Evolutionary conservation across 2,888 invertebrate genomes (phyloP), one percentile per base, ranked within the genome.

Genomic region (Amiota communis): DNA sequence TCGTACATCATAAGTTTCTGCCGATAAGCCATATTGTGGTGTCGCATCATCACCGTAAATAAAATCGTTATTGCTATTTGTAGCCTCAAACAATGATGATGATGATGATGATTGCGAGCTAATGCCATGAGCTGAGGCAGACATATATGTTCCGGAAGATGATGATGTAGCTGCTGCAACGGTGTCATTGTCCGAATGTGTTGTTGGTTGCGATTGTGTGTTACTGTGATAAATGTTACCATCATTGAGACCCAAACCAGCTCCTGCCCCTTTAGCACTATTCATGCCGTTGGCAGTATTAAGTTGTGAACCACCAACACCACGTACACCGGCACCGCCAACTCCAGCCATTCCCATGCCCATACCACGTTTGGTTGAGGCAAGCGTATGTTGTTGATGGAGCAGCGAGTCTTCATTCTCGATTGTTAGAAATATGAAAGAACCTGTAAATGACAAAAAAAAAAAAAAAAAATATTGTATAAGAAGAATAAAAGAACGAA

Each of bases 361-460:
- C 80, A 79, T 78, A 68, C 80, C 86, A 77, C 88, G 86, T 82
- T 87, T 90, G 64, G 89, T 89, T 86, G 93, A 92, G 85, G 92
- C 92, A 80, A 93, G 87, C 61, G 92, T 92, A 77, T 90, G 89
- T 85, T 91, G 91, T 80, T 92, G 92, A 81, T 87, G 87, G 75
- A 87, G 80, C 78, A 89, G 79, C 77, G 89, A 87, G 83, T 89
- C 88, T 87, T 88, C 88, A 72, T 87, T 88, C 90, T 96, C 96
- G 84, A 96, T 95, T 70, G 95, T 94, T 83, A 96, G 91, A 90
- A 96, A 96, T 90, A 96, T 94, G 88, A 96, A 94, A 73, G 95
- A 95, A 71, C 94, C 94, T 86, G 92, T 85, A 85, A 92, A 91
- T 47, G 47, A 61, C 49, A 57, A 74, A 70, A 48, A 63, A 1